Conservation (phyloP, 2,888 invertebrate genomes). For the Euspilapteryx auroguttella region DNA sequence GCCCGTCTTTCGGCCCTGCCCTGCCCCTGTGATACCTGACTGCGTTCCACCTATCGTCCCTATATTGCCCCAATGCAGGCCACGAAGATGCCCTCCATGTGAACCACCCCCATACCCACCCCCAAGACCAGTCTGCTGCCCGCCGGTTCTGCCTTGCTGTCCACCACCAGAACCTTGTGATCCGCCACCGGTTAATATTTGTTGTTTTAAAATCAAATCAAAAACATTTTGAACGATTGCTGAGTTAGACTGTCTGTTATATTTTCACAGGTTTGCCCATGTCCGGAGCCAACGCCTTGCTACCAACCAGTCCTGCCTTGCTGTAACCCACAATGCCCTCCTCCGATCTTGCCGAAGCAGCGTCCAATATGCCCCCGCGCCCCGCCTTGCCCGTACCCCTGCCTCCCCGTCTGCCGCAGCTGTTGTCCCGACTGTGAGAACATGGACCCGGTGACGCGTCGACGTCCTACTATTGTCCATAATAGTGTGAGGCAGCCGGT, state of each 20-base stretch:
- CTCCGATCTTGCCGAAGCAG: conserved; percentile 51
- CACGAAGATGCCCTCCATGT: conserved; percentile 26
- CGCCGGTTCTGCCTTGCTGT: conserved; percentile 43
- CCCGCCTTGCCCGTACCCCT: conserved; percentile 43
- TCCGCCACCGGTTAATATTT: conserved; percentile 42
- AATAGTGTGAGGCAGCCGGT: conserved; percentile 52
- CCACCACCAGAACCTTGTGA: conserved; percentile 42
- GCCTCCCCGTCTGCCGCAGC: conserved; percentile 44
- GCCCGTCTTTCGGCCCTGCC: conserved; percentile 32
- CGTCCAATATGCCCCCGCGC: conserved; percentile 46
- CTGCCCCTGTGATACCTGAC: conserved; percentile 38
- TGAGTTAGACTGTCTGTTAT: too few relatives aligned
- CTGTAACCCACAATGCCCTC: conserved; percentile 53
- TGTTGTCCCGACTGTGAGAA: conserved; percentile 31
- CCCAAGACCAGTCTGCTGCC: conserved; percentile 32
- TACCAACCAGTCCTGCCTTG: conserved; percentile 44
- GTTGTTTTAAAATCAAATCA: too few relatives aligned
- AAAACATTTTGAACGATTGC: too few relatives aligned
- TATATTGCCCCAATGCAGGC: conserved; percentile 30
- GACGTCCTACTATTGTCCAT: conserved; percentile 60
- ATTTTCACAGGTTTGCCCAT: conserved; percentile 30
- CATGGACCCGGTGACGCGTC: conserved; percentile 58
- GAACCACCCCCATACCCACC: conserved; percentile 28
- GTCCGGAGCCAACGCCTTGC: conserved; percentile 39
- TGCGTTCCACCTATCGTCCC: conserved; percentile 43